These are phyloP conservation scores for Cecidostiba fungosa DNA, from an alignment of 2,888 invertebrate species.

Conservation along the genomic window DNA sequence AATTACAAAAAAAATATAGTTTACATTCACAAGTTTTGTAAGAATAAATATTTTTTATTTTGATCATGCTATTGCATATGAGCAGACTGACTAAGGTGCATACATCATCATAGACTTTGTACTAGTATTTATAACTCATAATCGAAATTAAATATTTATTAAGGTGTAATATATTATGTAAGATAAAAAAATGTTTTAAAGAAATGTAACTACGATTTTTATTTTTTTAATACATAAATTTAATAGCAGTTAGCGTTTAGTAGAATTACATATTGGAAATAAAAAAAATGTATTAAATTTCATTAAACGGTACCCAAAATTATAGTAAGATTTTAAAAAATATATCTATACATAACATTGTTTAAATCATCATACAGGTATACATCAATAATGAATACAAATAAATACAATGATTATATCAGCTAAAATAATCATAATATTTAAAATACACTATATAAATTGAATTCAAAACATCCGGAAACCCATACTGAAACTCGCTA, in stretches of 20 bases:
- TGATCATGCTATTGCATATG: conserved; percentile 27
- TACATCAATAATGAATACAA: conserved; percentile 40
- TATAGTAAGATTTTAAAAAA: conserved; percentile 45
- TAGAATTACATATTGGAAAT: conserved; percentile 46
- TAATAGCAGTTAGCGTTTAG: conserved; percentile 36
- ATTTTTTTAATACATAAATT: conserved; percentile 57
- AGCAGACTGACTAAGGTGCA: neutral
- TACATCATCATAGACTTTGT: neutral
- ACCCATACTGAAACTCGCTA: neutral
- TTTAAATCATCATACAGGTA: conserved; percentile 23
- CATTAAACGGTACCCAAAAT: conserved; percentile 29
- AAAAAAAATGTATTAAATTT: conserved; percentile 43
- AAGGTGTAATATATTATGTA: conserved; percentile 26
- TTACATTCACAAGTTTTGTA: conserved; percentile 32
- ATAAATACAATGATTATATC: conserved; percentile 37
- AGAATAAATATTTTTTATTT: conserved; percentile 29
- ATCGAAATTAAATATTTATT: neutral
- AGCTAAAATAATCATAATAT: conserved; percentile 5
- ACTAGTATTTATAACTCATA: neutral
- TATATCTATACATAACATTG: conserved; percentile 20
- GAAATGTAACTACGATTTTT: conserved; percentile 50
- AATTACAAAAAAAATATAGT: conserved; percentile 13
- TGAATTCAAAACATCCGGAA: conserved; percentile 15
- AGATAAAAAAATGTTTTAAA: conserved; percentile 21
- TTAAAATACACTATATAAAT: conserved; percentile 3